A percentile compares a stretch with the other conserved stretches of the same genome.
Conservation (phyloP, 2,113 vertebrate species). For the Sphaerodactylus townsendi region DNA sequence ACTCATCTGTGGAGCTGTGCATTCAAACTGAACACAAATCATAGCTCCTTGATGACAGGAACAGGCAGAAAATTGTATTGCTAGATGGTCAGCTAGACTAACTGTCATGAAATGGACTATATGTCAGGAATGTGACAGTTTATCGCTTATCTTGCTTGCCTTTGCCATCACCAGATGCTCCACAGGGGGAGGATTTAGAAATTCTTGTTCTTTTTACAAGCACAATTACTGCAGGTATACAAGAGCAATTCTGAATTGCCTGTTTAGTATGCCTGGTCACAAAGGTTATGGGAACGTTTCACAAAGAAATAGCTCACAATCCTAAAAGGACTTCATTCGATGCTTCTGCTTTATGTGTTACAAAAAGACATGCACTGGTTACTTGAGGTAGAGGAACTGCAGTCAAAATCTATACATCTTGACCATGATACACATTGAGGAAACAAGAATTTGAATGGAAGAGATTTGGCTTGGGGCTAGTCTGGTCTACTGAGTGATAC, state of each 20-base stretch:
- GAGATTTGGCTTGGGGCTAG: too few relatives aligned
- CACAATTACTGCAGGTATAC: background rate
- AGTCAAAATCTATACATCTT: too few relatives aligned
- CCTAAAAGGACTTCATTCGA: too few relatives aligned
- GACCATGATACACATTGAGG: too few relatives aligned
- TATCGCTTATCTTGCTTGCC: background rate
- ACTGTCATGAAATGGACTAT: background rate
- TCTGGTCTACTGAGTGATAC: too few relatives aligned
- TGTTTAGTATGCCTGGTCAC: background rate
- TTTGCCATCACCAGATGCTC: background rate
- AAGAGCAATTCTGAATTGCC: background rate
- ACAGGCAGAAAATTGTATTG: background rate
- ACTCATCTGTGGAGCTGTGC: background rate
- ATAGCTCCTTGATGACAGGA: background rate
- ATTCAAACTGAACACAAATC: conserved; percentile 6
- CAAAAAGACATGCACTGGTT: too few relatives aligned
- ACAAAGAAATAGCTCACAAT: background rate
- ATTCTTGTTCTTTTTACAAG: background rate
- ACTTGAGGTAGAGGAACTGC: too few relatives aligned
- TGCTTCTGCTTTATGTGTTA: too few relatives aligned
- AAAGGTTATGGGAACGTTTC: background rate
- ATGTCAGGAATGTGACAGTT: background rate
- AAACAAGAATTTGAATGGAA: too few relatives aligned
- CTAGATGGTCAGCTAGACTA: background rate
- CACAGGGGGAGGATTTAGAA: background rate